These are phyloP conservation scores for Ametastegia equiseti DNA, from an alignment of 2,888 invertebrate genomes.

Conservation along the genomic window DNA sequence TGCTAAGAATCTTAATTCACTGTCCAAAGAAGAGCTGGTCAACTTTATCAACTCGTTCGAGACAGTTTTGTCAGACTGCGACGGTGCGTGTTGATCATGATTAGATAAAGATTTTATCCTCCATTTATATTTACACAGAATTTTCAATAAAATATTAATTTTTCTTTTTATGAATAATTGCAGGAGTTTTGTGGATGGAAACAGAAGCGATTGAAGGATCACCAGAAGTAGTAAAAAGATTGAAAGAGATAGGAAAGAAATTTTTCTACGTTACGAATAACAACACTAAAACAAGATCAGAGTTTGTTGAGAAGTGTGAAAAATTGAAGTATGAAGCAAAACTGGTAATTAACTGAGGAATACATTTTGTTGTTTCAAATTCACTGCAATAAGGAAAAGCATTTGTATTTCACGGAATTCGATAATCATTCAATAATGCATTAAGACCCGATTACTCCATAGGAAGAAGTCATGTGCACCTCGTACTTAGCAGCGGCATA, in stretches of 20 bases:
- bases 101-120: background rate
- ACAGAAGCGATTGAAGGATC: constrained; percentile 76
- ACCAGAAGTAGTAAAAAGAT: constrained; percentile 76
- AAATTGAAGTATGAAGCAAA: constrained; percentile 78
- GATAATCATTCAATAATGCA: background rate
- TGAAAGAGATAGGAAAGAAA: constrained; percentile 78
- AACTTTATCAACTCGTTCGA: constrained; percentile 87
- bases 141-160: background rate
- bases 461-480: constrained; percentile 81
- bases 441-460: constrained; percentile 51
- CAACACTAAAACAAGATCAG: constrained; percentile 80
- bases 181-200: constrained; percentile 80
- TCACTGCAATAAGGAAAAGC: no score
- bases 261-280: constrained; percentile 85
- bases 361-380: no score
- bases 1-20: constrained; percentile 79
- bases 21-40: constrained; percentile 79
- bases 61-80: constrained; percentile 90
- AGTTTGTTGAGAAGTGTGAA: constrained; percentile 79
- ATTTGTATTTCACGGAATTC: background rate
- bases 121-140: background rate
- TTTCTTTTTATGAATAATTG: background rate
- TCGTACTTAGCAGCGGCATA: constrained; percentile 79
- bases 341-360: constrained; percentile 65
- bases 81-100: constrained; percentile 81